Evolutionary conservation across 2,888 invertebrate species (phyloP), one percentile per base, ranked within the genome.

Genomic region (Neria commutata): DNA sequence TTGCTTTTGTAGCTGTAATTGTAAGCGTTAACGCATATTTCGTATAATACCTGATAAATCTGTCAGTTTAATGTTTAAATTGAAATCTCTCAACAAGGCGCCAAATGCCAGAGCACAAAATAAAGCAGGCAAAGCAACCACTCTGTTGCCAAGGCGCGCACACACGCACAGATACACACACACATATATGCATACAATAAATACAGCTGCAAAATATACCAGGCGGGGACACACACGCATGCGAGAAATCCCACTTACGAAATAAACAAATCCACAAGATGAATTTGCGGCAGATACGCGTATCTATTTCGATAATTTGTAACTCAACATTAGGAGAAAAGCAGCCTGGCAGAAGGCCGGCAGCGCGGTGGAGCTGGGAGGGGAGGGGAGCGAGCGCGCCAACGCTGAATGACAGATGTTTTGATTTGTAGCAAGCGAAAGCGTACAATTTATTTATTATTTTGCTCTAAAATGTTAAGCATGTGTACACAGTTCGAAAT

Each of bases 251-350:
- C n/a, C 37, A 37, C 37, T 37, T 37, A 37, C 37, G 37, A 69
- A 65, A 67, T 64, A 69, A 68, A 61, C 58, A 54, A 64, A 66
- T 66, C 59, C 61, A 66, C 49, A 66, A 74, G 70, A 71, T 74
- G 75, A 70, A 75, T 75, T 75, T 64, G 70, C 62, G 54, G 61
- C 66, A 72, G 71, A 74, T 75, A 74, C 76, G 75, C n/a, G n/a
- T n/a, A n/a, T n/a, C n/a, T n/a, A 74, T 75, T 74, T 72, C 75
- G 72, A 73, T 75, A 77, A 75, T 77, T 73, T 76, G 75, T 77
- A 73, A 67, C 72, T 75, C 73, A 75, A 69, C 74, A 69, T 66
- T n/a, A n/a, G n/a, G n/a, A n/a, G n/a, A n/a, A n/a, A n/a, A n/a
- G n/a, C n/a, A n/a, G n/a, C n/a, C n/a, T n/a, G n/a, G n/a, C n/a